Evolutionary conservation across 1,140 invertebrate genomes (phyloP).

Genomic region (Aradophagus sp.): DNA sequence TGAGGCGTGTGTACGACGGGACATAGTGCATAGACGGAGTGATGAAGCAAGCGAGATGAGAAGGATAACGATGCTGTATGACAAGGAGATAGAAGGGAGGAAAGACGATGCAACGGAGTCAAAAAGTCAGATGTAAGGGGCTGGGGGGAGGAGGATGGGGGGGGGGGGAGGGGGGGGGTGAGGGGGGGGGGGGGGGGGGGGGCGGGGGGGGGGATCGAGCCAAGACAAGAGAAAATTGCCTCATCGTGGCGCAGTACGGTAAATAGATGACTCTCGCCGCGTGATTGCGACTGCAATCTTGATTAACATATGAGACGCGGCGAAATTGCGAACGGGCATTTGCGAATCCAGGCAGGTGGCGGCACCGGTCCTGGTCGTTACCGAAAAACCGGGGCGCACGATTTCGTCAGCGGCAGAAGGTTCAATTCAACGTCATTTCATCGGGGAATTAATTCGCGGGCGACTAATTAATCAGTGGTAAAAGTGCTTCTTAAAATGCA

Average conservation of each 20-base stretch:
- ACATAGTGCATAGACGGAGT: no score
- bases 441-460: constrained; percentile 22
- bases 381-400: constrained; percentile 22
- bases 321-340: constrained; percentile 50
- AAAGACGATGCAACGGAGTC: no score
- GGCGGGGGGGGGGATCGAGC: no score
- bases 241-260: constrained; percentile 42
- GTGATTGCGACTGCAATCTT: constrained; percentile 59
- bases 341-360: constrained; percentile 44
- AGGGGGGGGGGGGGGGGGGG: no score
- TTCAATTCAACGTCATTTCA: constrained; percentile 42
- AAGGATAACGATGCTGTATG: no score
- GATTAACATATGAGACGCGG: constrained; percentile 61
- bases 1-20: no score
- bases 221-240: constrained; percentile 53
- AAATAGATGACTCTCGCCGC: constrained; percentile 56
- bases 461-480: constrained; percentile 12
- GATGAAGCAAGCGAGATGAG: no score
- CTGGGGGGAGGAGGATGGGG: no score
- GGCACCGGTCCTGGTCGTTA: constrained; percentile 20
- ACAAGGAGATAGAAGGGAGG: no score
- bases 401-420: constrained; percentile 14
- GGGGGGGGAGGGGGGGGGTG: no score
- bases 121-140: no score
- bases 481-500: no score